Conservation (phyloP, 2,888 invertebrate species). For the Eilema caniola region DNA sequence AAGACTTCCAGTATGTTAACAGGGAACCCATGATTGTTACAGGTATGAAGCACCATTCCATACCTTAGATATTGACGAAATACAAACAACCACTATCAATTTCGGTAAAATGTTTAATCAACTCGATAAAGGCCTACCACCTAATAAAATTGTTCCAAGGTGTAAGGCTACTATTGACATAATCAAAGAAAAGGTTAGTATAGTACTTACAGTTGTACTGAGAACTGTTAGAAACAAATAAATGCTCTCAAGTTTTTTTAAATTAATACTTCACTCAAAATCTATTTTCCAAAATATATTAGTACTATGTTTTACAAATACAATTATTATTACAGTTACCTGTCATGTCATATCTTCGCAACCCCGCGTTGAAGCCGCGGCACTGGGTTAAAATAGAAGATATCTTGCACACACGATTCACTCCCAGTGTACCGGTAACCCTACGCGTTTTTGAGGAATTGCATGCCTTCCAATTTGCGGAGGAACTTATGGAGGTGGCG, state of each 20-base stretch:
- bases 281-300: not conserved
- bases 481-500: constrained; percentile 94
- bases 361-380: constrained; percentile 91
- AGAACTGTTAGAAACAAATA: not conserved
- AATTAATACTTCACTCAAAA: not conserved
- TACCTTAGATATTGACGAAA: constrained; percentile 91
- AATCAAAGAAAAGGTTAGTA: constrained; percentile 91
- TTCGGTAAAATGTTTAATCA: constrained; percentile 90
- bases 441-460: constrained; percentile 90
- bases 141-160: constrained; percentile 92
- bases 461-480: constrained; percentile 91
- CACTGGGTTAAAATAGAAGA: constrained; percentile 95
- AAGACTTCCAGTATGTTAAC: not conserved
- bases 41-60: constrained; percentile 87
- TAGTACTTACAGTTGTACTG: not conserved
- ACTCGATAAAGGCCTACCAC: constrained; percentile 94
- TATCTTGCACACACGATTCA: constrained; percentile 91
- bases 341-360: constrained; percentile 92
- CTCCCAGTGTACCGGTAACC: constrained; percentile 89
- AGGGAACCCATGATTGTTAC: constrained; percentile 22
- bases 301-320: not conserved
- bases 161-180: constrained; percentile 92
- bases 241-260: not conserved
- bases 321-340: constrained; percentile 88
- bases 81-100: constrained; percentile 89